These are phyloP conservation scores for Aurelia sp. DNA, from an alignment of 30 jellyfish, hydroid and myxozoan genomes.

Conservation along the genomic window DNA sequence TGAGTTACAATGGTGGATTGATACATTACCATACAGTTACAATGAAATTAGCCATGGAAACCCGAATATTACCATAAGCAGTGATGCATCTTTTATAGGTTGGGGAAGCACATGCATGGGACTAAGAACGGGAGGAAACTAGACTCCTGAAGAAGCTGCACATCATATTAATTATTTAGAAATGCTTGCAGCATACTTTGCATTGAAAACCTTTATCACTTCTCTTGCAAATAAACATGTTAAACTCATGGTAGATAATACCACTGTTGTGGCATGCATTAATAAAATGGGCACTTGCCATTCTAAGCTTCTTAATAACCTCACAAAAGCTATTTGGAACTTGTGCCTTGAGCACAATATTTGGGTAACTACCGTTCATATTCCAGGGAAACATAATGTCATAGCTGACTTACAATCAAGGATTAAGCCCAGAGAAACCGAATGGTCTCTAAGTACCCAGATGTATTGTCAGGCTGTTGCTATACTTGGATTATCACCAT, in stretches of 20 bases:
- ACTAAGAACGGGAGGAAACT: slow-evolving; percentile 10
- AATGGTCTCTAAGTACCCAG: slow-evolving; percentile 53
- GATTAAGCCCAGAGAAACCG: slow-evolving; percentile 14
- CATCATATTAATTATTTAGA: too few relatives aligned
- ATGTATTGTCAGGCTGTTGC: slow-evolving; percentile 15
- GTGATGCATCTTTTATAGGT: slow-evolving; percentile 77
- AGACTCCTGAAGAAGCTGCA: too few relatives aligned
- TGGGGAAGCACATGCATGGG: slow-evolving; percentile 62
- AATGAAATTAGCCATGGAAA: slow-evolving; percentile 8
- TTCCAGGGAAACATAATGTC: slow-evolving; percentile 56
- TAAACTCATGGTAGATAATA: slow-evolving; percentile 60
- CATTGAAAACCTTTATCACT: neutral
- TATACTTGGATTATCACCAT: too few relatives aligned
- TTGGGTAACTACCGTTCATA: slow-evolving; percentile 60
- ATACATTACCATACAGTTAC: neutral
- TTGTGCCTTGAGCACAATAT: slow-evolving; percentile 36
- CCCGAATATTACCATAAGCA: slow-evolving; percentile 22
- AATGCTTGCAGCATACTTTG: too few relatives aligned
- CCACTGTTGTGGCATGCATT: slow-evolving; percentile 64
- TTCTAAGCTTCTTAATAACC: neutral
- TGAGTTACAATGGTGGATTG: slow-evolving; percentile 57
- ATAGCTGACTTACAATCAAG: slow-evolving; percentile 59
- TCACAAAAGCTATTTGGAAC: slow-evolving; percentile 24
- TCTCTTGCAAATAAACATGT: slow-evolving; percentile 38
- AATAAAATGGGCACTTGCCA: slow-evolving; percentile 66